phyloP scores from a whole-genome alignment of 1,140 invertebrate species.

The Microplitis demolitor region DNA sequence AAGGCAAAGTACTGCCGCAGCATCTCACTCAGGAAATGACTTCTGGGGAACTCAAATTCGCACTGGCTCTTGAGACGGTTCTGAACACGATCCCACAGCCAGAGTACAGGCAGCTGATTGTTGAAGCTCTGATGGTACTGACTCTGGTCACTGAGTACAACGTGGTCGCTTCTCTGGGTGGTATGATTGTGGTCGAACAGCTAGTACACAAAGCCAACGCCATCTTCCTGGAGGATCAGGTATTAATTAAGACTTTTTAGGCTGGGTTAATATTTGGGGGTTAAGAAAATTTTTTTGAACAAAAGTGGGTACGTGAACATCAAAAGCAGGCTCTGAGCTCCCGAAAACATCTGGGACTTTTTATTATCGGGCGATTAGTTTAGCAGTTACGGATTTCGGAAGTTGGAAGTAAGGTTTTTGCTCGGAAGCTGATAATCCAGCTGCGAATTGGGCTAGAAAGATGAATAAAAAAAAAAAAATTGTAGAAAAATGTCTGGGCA shows the following conservation, averaged over 20 bases:
- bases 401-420: too few relatives aligned
- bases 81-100: constrained; percentile 97
- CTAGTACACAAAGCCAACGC: constrained; percentile 93
- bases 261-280: too few relatives aligned
- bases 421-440: too few relatives aligned
- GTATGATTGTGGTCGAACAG: constrained; percentile 88
- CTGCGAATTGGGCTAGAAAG: too few relatives aligned
- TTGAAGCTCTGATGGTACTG: constrained; percentile 96
- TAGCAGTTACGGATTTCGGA: too few relatives aligned
- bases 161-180: constrained; percentile 75
- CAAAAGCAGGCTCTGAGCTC: too few relatives aligned
- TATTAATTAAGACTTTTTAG: constrained; percentile 44
- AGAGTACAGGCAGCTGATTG: constrained; percentile 96
- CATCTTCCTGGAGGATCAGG: constrained; percentile 96
- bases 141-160: constrained; percentile 90
- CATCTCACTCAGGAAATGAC: constrained; percentile 98
- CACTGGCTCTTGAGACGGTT: constrained; percentile 95
- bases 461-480: too few relatives aligned
- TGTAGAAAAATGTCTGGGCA: too few relatives aligned
- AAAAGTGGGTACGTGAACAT: too few relatives aligned
- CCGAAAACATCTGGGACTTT: too few relatives aligned
- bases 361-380: too few relatives aligned
- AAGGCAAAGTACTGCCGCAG: constrained; percentile 85
- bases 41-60: constrained; percentile 97
- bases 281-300: too few relatives aligned